These are phyloP conservation scores for Muscicapa comitata DNA, from an alignment of 2,797 vertebrate species.

Conservation along the genomic window DNA sequence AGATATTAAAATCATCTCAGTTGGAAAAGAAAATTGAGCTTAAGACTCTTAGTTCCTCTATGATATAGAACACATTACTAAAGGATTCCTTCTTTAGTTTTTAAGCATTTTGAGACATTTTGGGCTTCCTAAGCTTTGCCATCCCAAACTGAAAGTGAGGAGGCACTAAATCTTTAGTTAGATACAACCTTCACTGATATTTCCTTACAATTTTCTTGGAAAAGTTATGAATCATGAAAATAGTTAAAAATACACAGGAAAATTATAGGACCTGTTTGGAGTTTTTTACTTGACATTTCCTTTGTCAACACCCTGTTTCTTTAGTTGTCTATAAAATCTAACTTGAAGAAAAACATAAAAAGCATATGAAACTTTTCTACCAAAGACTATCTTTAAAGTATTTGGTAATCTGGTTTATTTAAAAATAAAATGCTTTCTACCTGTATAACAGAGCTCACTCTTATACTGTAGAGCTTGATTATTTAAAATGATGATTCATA, in stretches of 20 bases:
- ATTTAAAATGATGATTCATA: neutral
- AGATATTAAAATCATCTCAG: neutral
- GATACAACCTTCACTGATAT: neutral
- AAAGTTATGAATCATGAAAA: neutral
- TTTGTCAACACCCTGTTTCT: neutral
- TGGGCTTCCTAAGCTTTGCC: neutral
- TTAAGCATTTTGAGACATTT: neutral
- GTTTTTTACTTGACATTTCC: neutral
- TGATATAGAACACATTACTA: neutral
- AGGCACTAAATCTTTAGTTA: neutral
- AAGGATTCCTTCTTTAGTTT: neutral
- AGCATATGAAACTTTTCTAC: neutral
- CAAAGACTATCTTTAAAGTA: neutral
- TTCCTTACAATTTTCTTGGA: neutral
- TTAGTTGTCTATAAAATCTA: neutral
- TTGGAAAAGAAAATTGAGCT: neutral
- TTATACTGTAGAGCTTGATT: neutral
- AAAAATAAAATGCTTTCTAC: neutral
- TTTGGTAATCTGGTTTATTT: neutral
- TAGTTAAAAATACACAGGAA: neutral
- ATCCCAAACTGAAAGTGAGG: neutral
- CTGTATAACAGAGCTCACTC: neutral
- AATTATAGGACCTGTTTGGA: neutral
- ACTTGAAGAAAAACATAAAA: neutral
- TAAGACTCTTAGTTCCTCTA: neutral